Base-by-base conservation (phyloP, 53 echinoderm and acorn worm species). In the Echinometra lucunter region DNA sequence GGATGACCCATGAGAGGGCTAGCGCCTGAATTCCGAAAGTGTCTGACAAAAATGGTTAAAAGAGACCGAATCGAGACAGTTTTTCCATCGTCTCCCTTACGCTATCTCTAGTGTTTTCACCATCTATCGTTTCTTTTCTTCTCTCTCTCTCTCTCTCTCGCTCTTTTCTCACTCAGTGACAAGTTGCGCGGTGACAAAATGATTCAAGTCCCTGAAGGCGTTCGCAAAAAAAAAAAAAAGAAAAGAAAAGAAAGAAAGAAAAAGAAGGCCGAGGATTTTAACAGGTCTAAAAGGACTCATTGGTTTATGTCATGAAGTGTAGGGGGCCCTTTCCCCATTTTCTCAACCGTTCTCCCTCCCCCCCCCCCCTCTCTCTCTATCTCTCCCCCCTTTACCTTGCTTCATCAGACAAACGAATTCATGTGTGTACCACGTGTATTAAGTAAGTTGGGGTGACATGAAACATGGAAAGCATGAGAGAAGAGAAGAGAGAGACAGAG, bases 161-260 rank as follows among this genome's bases (percentile, higher is more conserved):
- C 21, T 44, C 21, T 40, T 44, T 44, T 80, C 30, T 1, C 27
- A 45, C 11, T 83, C 83, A n/a, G 45, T 83, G 83, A 83, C 83
- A 47, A 45, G 83, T 45, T 47, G 83, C 49, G 89, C 58, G 89
- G 58, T 89, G 89, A 89, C 89, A 89, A 89, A 89, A 89, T 89
- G 89, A 89, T 89, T 89, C 89, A 89, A 40, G 89, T 89, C 89
- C 89, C 89, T 89, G 40, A 19, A 89, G 89, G 57, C 37, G 60
- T 58, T 34, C 32, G 28, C 16, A 55, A 28, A 53, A 83, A 37
- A 89, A n/a, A n/a, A n/a, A n/a, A n/a, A n/a, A n/a, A n/a, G n/a
- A n/a, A n/a, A n/a, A n/a, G n/a, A n/a, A n/a, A n/a, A n/a, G n/a
- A n/a, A n/a, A n/a, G n/a, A n/a, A n/a, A n/a, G n/a, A n/a, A n/a